Base-by-base conservation (phyloP, 2,888 invertebrate genomes). In the Cheilosia soror region DNA sequence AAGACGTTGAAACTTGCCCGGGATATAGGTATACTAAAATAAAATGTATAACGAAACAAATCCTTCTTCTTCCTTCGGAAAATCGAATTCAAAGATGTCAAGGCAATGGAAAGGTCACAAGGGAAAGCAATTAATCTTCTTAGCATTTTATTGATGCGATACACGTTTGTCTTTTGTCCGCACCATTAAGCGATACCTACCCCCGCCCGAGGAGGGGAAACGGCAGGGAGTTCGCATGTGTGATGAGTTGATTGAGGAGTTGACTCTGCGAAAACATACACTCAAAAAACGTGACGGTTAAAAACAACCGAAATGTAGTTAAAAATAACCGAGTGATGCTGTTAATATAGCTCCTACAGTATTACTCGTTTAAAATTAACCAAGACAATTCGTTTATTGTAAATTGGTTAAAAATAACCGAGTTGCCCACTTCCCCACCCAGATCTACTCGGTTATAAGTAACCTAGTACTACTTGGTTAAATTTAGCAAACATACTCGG, bases 101-200 rank as follows among this genome's bases (percentile, higher is more conserved):
- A 13, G 6, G 20, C 13, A 27, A 4, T 0, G 33, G 7, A 25
- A 71, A 49, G 47, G 58, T 27, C 20, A 15, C 3, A 20, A 42
- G n/a, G 29, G 42, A 13, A 15, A 20, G n/a, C 20, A 25, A 53
- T 55, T 55, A 55, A 68, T 68, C 55, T 40, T 27, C 11, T 40
- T 15, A 9, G n/a, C 37, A 60, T 60, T 60, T 58, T 42, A 63
- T 58, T 58, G 57, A 79, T 66, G 72, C 44, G 15, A 47, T 29
- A 47, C 79, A 72, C 42, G 44, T 72, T 72, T 57, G 63, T 47
- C 31, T 57, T 69, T 69, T 69, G 77, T 63, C 37, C 20, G 55
- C 55, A 33, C 51, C 63, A 71, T 58, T 78, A 49, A 65, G 37
- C 49, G 58, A 57, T 51, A 72, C 51, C 51, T 51, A 51, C 47